phyloP scores from a whole-genome alignment of 2,113 vertebrate species.

The Nicator chloris region DNA sequence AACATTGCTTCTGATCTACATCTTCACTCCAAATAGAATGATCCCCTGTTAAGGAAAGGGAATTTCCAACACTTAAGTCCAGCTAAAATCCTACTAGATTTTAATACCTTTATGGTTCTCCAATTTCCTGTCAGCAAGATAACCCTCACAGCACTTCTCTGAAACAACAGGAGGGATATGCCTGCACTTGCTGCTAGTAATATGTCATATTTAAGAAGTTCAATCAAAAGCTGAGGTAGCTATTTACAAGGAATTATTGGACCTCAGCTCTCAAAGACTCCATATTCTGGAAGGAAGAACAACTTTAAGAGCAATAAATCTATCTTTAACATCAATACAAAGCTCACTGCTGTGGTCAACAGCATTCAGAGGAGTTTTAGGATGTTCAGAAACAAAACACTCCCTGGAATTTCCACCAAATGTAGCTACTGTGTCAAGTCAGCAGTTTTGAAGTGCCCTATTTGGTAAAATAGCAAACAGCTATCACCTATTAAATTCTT shows the following conservation, averaged over 20 bases:
- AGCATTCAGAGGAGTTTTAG: conserved; percentile 9
- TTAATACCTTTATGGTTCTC: neutral
- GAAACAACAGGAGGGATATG: neutral
- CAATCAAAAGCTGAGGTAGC: neutral
- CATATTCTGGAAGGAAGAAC: neutral
- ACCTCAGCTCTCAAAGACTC: neutral
- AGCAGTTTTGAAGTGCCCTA: conserved; percentile 49
- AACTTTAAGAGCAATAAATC: conserved; percentile 9
- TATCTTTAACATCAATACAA: neutral
- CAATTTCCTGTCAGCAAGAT: neutral
- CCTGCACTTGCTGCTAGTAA: neutral
- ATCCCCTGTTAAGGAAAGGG: neutral
- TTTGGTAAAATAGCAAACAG: conserved; percentile 39
- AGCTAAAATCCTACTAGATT: neutral
- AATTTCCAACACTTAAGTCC: neutral
- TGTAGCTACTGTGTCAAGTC: conserved; percentile 5
- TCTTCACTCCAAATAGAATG: neutral
- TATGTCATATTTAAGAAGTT: neutral
- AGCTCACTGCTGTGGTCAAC: neutral
- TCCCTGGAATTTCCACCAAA: neutral
- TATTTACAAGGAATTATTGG: neutral
- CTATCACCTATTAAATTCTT: neutral
- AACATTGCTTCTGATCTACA: neutral
- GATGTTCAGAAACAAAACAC: conserved; percentile 17
- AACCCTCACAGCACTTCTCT: neutral